A percentile compares a stretch with the other conserved stretches of the same genome.
Evolutionary conservation across 2,888 invertebrate species (phyloP).

Genomic region (Dicyrtomina minuta): DNA sequence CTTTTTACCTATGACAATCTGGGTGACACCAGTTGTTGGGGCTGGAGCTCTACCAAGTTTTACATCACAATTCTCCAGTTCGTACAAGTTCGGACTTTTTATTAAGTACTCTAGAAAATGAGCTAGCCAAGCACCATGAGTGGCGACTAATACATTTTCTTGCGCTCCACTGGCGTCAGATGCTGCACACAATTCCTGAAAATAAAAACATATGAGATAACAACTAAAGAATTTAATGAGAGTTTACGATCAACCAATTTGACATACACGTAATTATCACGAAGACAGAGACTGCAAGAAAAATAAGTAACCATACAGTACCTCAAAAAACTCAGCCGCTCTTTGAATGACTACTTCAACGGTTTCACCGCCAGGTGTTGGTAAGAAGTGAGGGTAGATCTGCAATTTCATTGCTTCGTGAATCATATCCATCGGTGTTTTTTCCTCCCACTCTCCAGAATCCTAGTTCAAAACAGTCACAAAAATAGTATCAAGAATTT

Average conservation of each 20-base stretch:
- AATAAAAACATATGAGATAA: background rate
- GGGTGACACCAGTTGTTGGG: slow-evolving; percentile 36
- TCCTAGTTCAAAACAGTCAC: slow-evolving; percentile 22
- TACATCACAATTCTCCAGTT: slow-evolving; percentile 27
- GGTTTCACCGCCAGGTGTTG: slow-evolving; percentile 34
- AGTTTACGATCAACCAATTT: background rate
- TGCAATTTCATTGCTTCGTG: slow-evolving; percentile 22
- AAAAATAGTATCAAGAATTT: too few species aligned
- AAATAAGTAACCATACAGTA: too few species aligned
- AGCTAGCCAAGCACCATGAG: slow-evolving; percentile 37
- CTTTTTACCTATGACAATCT: slow-evolving; percentile 31
- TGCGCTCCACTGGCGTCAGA: slow-evolving; percentile 13
- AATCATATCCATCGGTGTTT: slow-evolving; percentile 36
- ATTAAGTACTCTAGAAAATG: slow-evolving; percentile 31
- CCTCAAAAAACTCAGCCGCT: slow-evolving; percentile 31
- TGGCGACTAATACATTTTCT: slow-evolving; percentile 30
- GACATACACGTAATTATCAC: too few species aligned
- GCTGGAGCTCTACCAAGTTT: slow-evolving; percentile 29
- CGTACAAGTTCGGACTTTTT: slow-evolving; percentile 4
- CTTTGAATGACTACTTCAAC: slow-evolving; percentile 31
- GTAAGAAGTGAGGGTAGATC: slow-evolving; percentile 36
- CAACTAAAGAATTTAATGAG: too few species aligned
- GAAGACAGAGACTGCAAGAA: too few species aligned
- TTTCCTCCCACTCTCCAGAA: slow-evolving; percentile 36
- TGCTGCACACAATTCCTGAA: slow-evolving; percentile 32